phyloP scores from a whole-genome alignment of 2,888 invertebrate species.

The Autographa gamma region DNA sequence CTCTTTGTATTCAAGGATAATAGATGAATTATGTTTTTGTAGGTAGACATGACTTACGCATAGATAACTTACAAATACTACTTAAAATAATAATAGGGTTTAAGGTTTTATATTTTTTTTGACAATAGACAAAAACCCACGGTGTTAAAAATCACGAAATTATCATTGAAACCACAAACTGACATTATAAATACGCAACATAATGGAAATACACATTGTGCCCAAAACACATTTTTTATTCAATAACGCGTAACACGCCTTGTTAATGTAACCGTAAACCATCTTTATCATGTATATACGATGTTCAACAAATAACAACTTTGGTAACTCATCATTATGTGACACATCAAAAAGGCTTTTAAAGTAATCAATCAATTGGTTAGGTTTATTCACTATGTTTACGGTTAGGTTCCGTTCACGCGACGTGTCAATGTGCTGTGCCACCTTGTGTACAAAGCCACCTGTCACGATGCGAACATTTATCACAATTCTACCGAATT shows the following conservation, averaged over 20 bases:
- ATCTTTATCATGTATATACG: conserved; percentile 15
- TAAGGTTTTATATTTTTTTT: no score
- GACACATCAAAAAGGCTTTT: conserved; percentile 64
- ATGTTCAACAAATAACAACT: conserved; percentile 31
- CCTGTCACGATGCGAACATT: conserved; percentile 77
- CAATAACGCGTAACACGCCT: conserved; percentile 1
- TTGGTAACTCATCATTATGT: conserved; percentile 38
- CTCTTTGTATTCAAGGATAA: not conserved
- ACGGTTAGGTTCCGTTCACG: conserved; percentile 71
- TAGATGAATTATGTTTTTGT: not conserved
- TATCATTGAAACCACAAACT: no score
- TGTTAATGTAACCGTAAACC: conserved; percentile 20
- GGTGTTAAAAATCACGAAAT: no score
- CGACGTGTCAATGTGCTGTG: conserved; percentile 79
- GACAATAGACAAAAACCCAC: no score
- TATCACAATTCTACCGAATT: conserved; percentile 77
- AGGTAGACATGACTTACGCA: not conserved
- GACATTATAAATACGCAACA: no score
- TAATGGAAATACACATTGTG: not conserved
- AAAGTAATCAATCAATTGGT: conserved; percentile 69
- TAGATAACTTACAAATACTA: not conserved
- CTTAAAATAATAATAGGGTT: no score
- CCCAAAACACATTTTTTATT: not conserved
- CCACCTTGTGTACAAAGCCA: conserved; percentile 73
- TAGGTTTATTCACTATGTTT: conserved; percentile 67